A percentile compares a stretch with the other conserved stretches of the same genome.
phyloP scores from a whole-genome alignment of 2,113 vertebrate genomes.

The Ranitomeya variabilis region DNA sequence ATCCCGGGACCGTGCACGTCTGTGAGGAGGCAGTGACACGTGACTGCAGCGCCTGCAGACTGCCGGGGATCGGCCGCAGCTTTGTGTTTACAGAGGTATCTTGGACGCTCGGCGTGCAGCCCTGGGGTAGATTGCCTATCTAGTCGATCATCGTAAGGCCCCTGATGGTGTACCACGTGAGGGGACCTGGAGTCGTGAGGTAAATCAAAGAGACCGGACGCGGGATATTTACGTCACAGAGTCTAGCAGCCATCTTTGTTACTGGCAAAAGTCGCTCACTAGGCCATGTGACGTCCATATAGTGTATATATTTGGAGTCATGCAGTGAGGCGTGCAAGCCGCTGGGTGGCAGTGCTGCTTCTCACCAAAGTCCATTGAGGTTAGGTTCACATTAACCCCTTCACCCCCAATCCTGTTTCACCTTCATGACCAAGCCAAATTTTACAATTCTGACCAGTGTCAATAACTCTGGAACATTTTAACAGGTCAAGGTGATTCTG shows the following conservation, averaged over 20 bases:
- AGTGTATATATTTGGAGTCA: too few species aligned
- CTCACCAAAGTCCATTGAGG: too few species aligned
- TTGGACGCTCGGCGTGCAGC: slow-evolving; percentile 40
- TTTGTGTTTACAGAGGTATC: slow-evolving; percentile 11
- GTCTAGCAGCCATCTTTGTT: slow-evolving; percentile 3
- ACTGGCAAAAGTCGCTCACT: not conserved
- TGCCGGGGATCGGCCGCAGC: slow-evolving; percentile 29
- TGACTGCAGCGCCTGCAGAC: not conserved
- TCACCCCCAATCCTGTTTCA: too few species aligned
- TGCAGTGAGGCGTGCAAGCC: too few species aligned
- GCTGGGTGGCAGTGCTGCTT: too few species aligned
- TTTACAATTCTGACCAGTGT: too few species aligned
- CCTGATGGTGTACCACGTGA: slow-evolving; percentile 13
- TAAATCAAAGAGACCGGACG: not conserved
- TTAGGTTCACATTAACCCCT: too few species aligned
- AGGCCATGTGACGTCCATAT: too few species aligned
- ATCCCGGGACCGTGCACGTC: not conserved
- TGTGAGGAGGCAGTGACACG: slow-evolving; percentile 17
- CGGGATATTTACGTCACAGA: not conserved
- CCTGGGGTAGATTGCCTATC: slow-evolving; percentile 24
- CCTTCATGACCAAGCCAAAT: too few species aligned
- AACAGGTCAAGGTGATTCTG: too few species aligned
- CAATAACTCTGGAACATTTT: too few species aligned
- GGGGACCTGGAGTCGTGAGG: not conserved
- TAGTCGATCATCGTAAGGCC: slow-evolving; percentile 15